Base-by-base conservation (phyloP, 2,888 invertebrate genomes). In the Lysandra bellargus region DNA sequence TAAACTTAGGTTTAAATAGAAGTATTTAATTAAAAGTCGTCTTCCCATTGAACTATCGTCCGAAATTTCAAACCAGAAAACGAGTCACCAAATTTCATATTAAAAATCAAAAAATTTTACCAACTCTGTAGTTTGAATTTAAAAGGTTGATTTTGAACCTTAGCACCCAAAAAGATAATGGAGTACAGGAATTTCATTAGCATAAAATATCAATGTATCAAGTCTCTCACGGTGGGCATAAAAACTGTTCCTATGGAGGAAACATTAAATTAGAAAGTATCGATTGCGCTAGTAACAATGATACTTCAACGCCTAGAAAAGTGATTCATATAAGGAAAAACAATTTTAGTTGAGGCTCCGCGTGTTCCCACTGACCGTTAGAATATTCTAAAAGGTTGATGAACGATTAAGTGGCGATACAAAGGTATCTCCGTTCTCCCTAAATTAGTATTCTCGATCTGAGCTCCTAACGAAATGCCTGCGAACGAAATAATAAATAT, bases 361-460 rank as follows among this genome's bases (percentile, higher is more conserved):
- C 69, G 69, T 69, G 6, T 69, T 69, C 69, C 69, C 33, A 69
- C 12, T 44, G 44, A 74, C 44, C 44, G 74, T 44, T 74, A 74
- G 44, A 74, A 44, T 44, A 74, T 74, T 44, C n/a, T 74, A 44
- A 44, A 23, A 74, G 74, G 74, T 74, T 74, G 74, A 44, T 74
- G 74, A 74, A 74, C 74, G 44, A 44, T 44, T 74, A 12, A 74
- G 44, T 74, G 74, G 23, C 74, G 40, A n/a, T 30, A 7, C 17
- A 3, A 73, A 40, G 40, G 9, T 74, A 44, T 74, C 40, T 40
- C 40, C 74, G 44, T 44, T 74, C 44, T 74, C n/a, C 44, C 74
- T 74, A 74, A 44, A 44, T 44, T 12, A 69, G 33, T 37, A 37
- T 69, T 69, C 69, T 69, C 14, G 33, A 69, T 33, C 14, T 37